phyloP scores from a whole-genome alignment of 1,140 invertebrate genomes.

The Babylonia areolata region DNA sequence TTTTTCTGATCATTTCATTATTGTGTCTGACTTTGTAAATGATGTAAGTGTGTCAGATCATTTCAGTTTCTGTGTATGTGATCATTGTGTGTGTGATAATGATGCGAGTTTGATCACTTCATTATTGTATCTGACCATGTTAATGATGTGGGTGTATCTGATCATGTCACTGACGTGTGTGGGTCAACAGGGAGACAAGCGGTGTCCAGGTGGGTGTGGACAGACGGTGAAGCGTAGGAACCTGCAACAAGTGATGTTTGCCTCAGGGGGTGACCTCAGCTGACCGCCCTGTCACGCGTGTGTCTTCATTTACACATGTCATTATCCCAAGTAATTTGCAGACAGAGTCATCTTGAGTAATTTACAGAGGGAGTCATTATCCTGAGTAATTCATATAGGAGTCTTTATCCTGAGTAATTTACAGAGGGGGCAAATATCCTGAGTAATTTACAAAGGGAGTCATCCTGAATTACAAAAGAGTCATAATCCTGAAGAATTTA shows the following conservation, averaged over 20 bases:
- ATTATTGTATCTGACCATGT: not conserved
- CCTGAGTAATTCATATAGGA: no score
- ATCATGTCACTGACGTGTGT: not conserved
- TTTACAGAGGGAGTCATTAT: no score
- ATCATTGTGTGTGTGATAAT: not conserved
- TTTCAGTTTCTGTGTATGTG: not conserved
- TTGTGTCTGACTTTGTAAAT: not conserved
- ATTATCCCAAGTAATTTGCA: no score
- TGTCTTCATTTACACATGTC: no score
- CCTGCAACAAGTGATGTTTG: conserved; percentile 46
- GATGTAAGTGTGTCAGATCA: not conserved
- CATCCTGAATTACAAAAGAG: no score
- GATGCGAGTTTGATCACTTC: not conserved
- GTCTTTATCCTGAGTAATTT: no score
- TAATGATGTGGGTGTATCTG: not conserved
- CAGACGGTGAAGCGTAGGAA: conserved; percentile 46
- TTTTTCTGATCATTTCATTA: no score
- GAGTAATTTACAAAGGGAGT: no score
- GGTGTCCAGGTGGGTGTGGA: conserved; percentile 52
- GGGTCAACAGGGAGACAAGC: conserved; percentile 41
- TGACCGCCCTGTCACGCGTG: no score
- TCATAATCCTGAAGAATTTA: no score
- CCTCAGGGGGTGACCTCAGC: conserved; percentile 35
- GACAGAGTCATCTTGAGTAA: no score
- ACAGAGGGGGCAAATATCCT: no score